phyloP scores from a whole-genome alignment of 37 sponge, comb jelly and placozoan species.

The Cliona cf. orientalis region DNA sequence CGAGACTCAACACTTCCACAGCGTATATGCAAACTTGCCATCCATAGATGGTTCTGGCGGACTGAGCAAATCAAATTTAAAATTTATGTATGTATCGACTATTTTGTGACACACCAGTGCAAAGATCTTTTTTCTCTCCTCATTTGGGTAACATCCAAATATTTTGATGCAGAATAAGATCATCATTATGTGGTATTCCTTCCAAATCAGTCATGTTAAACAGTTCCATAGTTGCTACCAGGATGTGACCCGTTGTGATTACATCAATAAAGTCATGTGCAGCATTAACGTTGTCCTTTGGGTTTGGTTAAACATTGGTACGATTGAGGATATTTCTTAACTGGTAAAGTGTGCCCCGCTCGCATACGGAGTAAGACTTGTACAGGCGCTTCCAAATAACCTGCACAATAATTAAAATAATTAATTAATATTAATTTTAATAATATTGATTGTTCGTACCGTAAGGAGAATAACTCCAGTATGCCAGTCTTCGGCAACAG shows the following conservation, averaged over 20 bases:
- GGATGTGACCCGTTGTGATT: slow-evolving; percentile 26
- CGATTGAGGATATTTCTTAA: slow-evolving; percentile 48
- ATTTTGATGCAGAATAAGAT: neutral
- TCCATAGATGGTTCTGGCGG: slow-evolving; percentile 3
- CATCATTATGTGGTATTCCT: neutral
- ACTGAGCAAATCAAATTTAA: too few relatives aligned
- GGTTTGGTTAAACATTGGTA: slow-evolving; percentile 24
- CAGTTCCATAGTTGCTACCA: slow-evolving; percentile 28
- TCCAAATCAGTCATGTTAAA: slow-evolving; percentile 4
- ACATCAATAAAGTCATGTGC: slow-evolving; percentile 30
- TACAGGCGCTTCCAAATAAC: slow-evolving; percentile 59
- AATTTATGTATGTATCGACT: too few relatives aligned
- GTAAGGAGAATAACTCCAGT: slow-evolving; percentile 1
- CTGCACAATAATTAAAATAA: too few relatives aligned
- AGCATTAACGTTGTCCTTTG: slow-evolving; percentile 16
- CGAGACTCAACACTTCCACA: slow-evolving; percentile 14
- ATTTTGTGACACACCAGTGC: too few relatives aligned
- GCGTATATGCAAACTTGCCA: slow-evolving; percentile 42
- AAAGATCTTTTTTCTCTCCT: neutral
- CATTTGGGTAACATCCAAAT: neutral
- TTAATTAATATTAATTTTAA: slow-evolving; percentile 8
- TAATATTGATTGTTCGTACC: slow-evolving; percentile 5
- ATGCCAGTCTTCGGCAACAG: slow-evolving; percentile 58
- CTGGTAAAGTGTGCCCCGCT: slow-evolving; percentile 46
- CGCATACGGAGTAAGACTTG: slow-evolving; percentile 1